These are phyloP conservation scores for Cryptocephalus primarius DNA, from an alignment of 2,888 invertebrate genomes.

Conservation along the genomic window DNA sequence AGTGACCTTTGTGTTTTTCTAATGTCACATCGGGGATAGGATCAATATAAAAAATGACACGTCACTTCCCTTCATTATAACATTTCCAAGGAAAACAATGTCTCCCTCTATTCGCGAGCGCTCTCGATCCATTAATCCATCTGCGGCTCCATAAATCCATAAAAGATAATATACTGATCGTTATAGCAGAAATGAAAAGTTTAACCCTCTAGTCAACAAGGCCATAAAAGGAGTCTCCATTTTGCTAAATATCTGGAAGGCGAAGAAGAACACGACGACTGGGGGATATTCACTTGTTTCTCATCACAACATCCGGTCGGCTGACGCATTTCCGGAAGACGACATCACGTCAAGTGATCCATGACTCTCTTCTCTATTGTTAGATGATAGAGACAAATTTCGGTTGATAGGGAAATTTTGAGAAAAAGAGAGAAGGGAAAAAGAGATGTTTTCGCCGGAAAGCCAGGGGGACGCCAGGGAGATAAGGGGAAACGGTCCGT, in stretches of 20 bases:
- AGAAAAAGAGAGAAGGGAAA: no score
- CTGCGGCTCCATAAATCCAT: slow-evolving; percentile 10
- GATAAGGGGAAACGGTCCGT: no score
- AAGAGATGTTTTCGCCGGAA: no score
- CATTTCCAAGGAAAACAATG: no score
- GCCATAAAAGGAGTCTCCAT: slow-evolving; percentile 20
- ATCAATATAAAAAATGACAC: no score
- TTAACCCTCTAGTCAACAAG: slow-evolving; percentile 21
- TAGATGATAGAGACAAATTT: slow-evolving; percentile 13
- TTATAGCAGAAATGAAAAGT: slow-evolving; percentile 12
- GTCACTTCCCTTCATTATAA: no score
- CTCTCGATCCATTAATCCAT: no score
- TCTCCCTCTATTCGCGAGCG: no score
- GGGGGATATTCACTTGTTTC: neutral
- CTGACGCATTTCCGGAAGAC: slow-evolving; percentile 24
- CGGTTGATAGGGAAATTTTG: slow-evolving; percentile 8
- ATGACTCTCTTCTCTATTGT: slow-evolving; percentile 17
- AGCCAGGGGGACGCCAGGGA: no score
- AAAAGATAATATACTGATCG: slow-evolving; percentile 15
- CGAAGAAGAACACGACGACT: neutral
- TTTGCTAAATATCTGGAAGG: slow-evolving; percentile 13
- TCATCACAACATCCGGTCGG: slow-evolving; percentile 3
- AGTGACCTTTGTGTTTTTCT: no score
- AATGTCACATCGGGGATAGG: no score
- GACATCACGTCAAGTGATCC: slow-evolving; percentile 15